Percentiles rank a stretch among this genome's conserved stretches.
Evolutionary conservation across 2,888 invertebrate species (phyloP).

Genomic region (Harmothoe impar): DNA sequence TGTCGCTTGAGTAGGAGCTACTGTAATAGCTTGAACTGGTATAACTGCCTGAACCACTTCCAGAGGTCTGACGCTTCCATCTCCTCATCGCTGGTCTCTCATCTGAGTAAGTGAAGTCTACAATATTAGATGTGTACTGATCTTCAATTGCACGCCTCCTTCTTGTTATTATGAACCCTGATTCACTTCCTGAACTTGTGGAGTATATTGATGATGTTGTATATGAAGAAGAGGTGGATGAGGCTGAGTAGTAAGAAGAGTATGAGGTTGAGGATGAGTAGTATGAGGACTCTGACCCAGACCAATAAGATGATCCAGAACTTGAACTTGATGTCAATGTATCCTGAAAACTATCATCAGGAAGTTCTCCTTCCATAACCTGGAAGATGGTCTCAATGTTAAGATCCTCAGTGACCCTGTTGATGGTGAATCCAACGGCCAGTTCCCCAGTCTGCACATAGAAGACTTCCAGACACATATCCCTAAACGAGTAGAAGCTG

Average conservation of each 20-base stretch:
- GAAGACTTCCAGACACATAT: conserved; percentile 35
- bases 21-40: not conserved
- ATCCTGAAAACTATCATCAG: not conserved
- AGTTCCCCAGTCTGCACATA: conserved; percentile 20
- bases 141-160: too few relatives aligned
- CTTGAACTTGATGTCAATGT: not conserved
- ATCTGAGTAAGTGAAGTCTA: too few relatives aligned
- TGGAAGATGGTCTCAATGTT: not conserved
- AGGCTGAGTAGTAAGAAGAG: not conserved
- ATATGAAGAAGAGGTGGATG: not conserved
- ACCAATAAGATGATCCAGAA: not conserved
- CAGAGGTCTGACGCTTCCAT: not conserved
- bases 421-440: conserved; percentile 8
- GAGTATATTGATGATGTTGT: not conserved
- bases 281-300: not conserved
- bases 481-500: not conserved
- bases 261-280: not conserved
- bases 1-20: not conserved
- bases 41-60: not conserved
- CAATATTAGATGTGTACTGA: too few relatives aligned
- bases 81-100: not conserved
- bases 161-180: not conserved
- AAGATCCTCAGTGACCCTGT: not conserved
- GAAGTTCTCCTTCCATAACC: not conserved
- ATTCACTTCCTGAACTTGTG: not conserved